phyloP scores from a whole-genome alignment of 2,888 invertebrate species.

The Caenorhabditis doughertyi region DNA sequence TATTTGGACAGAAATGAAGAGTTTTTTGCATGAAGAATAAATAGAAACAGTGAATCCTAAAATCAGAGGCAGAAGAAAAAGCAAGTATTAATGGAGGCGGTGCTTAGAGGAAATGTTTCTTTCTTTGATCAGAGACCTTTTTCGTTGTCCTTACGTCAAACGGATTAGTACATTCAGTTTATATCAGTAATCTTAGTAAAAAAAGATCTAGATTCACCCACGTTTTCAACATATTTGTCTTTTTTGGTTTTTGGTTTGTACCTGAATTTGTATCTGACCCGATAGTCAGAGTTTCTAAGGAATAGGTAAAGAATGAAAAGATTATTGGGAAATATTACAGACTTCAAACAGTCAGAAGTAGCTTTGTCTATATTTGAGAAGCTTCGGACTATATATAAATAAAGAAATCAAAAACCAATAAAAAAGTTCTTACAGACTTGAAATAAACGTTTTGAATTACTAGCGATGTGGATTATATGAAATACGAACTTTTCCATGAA shows the following conservation, averaged over 20 bases:
- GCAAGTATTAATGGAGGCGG: not conserved
- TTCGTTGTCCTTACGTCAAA: constrained; percentile 20
- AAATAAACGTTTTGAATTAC: not conserved
- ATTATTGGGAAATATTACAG: not conserved
- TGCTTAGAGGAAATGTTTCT: constrained; percentile 1
- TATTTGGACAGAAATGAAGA: not conserved
- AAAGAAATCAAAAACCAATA: too few relatives aligned
- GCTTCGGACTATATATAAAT: too few relatives aligned
- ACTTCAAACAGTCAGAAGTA: too few relatives aligned
- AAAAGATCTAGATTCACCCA: constrained; percentile 22
- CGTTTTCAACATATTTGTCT: constrained; percentile 6
- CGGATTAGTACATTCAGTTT: constrained; percentile 4
- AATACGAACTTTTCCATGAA: not conserved
- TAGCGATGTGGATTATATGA: not conserved
- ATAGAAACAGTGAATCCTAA: not conserved
- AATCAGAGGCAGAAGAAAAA: not conserved
- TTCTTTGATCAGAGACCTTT: constrained; percentile 4
- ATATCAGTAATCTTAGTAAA: not conserved
- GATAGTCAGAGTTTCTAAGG: not conserved
- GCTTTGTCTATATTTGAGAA: too few relatives aligned
- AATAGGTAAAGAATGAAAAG: not conserved
- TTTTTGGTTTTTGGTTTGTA: constrained; percentile 11
- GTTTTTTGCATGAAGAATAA: not conserved
- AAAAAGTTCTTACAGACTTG: not conserved
- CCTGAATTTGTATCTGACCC: not conserved